Conservation (phyloP, 2,888 invertebrate species). For the Papilio gigon region DNA sequence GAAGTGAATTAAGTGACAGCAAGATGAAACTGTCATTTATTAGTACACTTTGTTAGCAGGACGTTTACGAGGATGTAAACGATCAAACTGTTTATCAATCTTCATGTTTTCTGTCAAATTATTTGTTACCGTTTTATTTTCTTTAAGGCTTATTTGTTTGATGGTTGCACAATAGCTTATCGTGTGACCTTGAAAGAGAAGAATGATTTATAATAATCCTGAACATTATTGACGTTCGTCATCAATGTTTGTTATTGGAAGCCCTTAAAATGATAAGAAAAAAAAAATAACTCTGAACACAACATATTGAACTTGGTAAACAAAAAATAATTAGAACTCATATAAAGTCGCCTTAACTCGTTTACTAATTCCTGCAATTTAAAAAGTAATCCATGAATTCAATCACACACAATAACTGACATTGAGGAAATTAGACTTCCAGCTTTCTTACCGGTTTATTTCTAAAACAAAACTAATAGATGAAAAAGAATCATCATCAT, state of each 20-base stretch:
- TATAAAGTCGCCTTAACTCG: neutral
- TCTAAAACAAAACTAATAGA: no score
- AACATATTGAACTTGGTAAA: neutral
- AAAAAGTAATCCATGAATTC: no score
- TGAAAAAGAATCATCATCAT: no score
- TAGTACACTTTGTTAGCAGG: neutral
- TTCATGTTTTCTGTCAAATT: neutral
- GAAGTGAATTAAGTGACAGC: conserved; percentile 10
- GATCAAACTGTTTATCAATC: neutral
- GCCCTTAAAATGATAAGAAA: neutral
- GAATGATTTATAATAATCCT: neutral
- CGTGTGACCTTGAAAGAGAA: neutral
- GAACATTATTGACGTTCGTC: neutral
- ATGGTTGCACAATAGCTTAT: neutral
- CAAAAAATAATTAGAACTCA: neutral
- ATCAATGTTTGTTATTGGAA: no score
- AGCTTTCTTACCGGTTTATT: no score
- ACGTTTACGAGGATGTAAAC: neutral
- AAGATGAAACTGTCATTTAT: conserved; percentile 2
- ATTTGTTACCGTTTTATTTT: neutral
- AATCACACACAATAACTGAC: no score
- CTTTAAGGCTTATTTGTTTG: neutral
- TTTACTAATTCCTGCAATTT: neutral
- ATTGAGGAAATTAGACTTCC: no score
- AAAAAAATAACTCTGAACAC: neutral